phyloP scores from a whole-genome alignment of 2,888 invertebrate species.

The Notodonta dromedarius region DNA sequence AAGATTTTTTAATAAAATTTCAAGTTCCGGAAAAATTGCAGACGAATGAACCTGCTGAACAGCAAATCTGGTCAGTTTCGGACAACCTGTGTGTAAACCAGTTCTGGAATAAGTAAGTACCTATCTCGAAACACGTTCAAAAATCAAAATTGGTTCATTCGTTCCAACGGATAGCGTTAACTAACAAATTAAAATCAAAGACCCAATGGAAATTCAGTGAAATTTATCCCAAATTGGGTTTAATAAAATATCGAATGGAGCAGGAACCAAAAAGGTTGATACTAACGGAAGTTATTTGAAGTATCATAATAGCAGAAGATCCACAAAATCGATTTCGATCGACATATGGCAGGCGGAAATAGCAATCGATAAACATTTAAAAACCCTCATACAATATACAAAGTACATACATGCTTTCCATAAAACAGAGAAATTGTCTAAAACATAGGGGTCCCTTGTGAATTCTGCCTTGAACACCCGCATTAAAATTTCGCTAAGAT shows the following conservation, averaged over 20 bases:
- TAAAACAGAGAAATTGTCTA: slow-evolving; percentile 60
- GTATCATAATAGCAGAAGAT: slow-evolving; percentile 6
- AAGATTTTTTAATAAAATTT: slow-evolving; percentile 1
- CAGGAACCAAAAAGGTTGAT: background rate
- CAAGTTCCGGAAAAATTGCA: slow-evolving; percentile 6
- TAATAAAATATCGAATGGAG: background rate
- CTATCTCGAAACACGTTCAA: slow-evolving; percentile 18
- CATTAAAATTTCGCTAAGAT: slow-evolving; percentile 34
- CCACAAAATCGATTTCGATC: slow-evolving; percentile 35
- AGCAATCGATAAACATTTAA: slow-evolving; percentile 55
- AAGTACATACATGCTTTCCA: slow-evolving; percentile 45
- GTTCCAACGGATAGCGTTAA: slow-evolving; percentile 1
- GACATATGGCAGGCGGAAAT: slow-evolving; percentile 40
- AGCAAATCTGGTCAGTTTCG: slow-evolving; percentile 6
- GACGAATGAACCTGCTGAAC: slow-evolving; percentile 1
- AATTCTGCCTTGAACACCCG: slow-evolving; percentile 42
- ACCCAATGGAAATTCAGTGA: slow-evolving; percentile 5
- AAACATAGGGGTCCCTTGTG: slow-evolving; percentile 60
- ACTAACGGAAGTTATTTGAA: background rate
- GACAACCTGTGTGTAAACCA: slow-evolving; percentile 17
- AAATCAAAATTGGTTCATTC: slow-evolving; percentile 21
- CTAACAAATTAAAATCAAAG: slow-evolving; percentile 10
- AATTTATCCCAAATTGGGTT: background rate
- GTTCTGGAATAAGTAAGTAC: slow-evolving; percentile 15
- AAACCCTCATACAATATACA: slow-evolving; percentile 52